A percentile compares a stretch with the other conserved stretches of the same genome.
phyloP scores from a whole-genome alignment of 2,113 vertebrate species.

The Mormyrus lacerda region DNA sequence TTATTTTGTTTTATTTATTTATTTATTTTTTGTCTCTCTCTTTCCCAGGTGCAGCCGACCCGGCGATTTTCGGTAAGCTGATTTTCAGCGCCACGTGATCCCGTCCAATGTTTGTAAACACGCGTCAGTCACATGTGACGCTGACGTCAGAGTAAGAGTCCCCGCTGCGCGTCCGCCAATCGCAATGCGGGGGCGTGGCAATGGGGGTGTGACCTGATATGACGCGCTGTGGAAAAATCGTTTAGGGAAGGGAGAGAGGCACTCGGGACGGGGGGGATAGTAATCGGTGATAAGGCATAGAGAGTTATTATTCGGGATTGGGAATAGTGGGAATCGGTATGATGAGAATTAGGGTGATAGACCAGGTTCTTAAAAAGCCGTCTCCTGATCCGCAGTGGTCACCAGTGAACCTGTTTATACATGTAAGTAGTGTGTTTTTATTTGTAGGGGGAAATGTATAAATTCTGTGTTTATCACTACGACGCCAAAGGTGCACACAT shows the following conservation, averaged over 20 bases:
- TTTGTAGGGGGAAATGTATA: neutral
- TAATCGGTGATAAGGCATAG: neutral
- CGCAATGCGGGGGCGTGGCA: constrained; percentile 57
- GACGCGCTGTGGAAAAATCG: constrained; percentile 64
- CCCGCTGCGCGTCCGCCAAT: constrained; percentile 43
- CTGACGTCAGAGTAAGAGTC: constrained; percentile 43
- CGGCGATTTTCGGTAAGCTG: constrained; percentile 49
- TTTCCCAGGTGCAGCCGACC: neutral
- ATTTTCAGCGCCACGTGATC: constrained; percentile 56
- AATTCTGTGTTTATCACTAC: neutral
- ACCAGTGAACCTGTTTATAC: neutral
- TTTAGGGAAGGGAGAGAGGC: constrained; percentile 20
- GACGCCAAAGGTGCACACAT: neutral
- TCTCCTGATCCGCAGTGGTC: neutral
- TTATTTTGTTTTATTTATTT: neutral
- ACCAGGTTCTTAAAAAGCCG: constrained; percentile 6
- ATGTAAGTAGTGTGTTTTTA: constrained; percentile 11
- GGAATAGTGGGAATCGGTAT: constrained; percentile 32
- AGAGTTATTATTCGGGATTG: constrained; percentile 33
- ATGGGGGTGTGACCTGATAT: constrained; percentile 45
- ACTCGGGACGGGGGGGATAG: neutral
- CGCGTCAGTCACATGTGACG: constrained; percentile 71
- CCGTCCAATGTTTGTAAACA: constrained; percentile 71
- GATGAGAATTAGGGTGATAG: constrained; percentile 26
- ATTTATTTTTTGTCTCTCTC: neutral